Conservation (phyloP, 53 echinoderm and acorn worm genomes). For the Pentamera pediparva region DNA sequence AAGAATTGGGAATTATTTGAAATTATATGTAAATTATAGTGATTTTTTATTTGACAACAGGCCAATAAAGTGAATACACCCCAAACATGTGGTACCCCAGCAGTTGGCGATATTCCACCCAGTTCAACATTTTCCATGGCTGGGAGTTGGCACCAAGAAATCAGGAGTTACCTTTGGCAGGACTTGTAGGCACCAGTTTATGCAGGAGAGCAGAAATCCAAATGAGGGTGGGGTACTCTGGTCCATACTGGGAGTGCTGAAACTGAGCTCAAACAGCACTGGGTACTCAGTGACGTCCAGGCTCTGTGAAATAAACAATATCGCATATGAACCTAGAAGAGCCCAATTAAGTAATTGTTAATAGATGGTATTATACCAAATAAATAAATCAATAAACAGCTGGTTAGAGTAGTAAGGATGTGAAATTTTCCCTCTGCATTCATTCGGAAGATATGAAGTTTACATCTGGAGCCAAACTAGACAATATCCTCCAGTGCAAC, state of each 20-base stretch:
- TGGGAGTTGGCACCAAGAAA: not conserved
- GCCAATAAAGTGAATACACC: too few relatives aligned
- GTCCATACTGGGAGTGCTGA: slow-evolving; percentile 77
- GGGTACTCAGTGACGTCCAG: slow-evolving; percentile 78
- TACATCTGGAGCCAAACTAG: too few relatives aligned
- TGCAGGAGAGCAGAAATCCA: slow-evolving; percentile 77
- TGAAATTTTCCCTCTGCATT: too few relatives aligned
- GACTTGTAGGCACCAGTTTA: slow-evolving; percentile 81
- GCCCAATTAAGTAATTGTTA: not conserved
- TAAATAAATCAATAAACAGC: not conserved
- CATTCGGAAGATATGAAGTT: too few relatives aligned
- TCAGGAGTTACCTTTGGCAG: slow-evolving; percentile 67
- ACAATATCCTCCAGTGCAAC: too few relatives aligned
- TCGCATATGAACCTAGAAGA: not conserved
- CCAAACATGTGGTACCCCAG: too few relatives aligned
- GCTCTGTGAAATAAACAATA: slow-evolving; percentile 41
- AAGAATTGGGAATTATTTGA: too few relatives aligned
- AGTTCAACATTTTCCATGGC: not conserved
- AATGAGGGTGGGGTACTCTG: slow-evolving; percentile 68
- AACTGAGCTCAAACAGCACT: slow-evolving; percentile 64
- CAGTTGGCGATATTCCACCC: too few relatives aligned
- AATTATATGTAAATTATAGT: too few relatives aligned
- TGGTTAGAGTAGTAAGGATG: too few relatives aligned
- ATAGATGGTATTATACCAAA: not conserved
- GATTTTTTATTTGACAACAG: too few relatives aligned